Percentiles rank a stretch among this genome's conserved stretches.
Evolutionary conservation across 2,113 vertebrate species (phyloP).

Genomic region (Xiphorhynchus elegans): DNA sequence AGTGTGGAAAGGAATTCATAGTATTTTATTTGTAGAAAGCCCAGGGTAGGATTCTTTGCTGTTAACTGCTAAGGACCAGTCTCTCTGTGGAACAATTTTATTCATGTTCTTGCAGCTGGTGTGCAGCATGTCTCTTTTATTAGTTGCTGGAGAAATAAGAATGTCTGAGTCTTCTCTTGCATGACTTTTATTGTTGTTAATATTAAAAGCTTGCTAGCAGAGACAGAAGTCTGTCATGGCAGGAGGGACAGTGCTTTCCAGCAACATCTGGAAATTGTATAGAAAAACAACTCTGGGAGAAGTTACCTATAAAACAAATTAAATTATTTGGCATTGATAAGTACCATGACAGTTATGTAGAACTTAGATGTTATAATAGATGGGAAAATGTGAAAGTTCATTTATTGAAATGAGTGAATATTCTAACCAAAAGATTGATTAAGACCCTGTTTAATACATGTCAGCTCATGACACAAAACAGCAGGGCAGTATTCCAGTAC

Average conservation of each 20-base stretch:
- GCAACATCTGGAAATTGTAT: neutral
- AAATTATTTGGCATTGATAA: neutral
- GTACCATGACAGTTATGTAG: neutral
- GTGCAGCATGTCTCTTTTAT: neutral
- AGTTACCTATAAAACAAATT: neutral
- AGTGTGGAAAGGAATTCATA: neutral
- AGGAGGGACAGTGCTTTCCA: rapidly evolving
- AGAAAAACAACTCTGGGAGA: neutral
- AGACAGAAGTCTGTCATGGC: neutral
- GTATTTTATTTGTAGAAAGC: neutral
- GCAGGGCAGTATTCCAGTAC: neutral
- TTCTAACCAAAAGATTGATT: neutral
- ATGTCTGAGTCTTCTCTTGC: neutral
- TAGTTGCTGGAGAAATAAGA: neutral
- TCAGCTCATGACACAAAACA: neutral
- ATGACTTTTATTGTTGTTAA: neutral
- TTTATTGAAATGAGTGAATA: neutral
- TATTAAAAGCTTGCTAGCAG: neutral
- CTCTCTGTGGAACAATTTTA: neutral
- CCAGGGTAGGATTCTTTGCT: neutral
- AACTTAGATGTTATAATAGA: neutral
- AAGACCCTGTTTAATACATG: neutral
- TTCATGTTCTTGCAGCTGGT: neutral
- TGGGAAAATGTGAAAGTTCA: neutral
- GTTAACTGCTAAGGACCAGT: neutral